Base-by-base conservation (phyloP, 1,140 invertebrate species). In the Tetramorium alpestre region DNA sequence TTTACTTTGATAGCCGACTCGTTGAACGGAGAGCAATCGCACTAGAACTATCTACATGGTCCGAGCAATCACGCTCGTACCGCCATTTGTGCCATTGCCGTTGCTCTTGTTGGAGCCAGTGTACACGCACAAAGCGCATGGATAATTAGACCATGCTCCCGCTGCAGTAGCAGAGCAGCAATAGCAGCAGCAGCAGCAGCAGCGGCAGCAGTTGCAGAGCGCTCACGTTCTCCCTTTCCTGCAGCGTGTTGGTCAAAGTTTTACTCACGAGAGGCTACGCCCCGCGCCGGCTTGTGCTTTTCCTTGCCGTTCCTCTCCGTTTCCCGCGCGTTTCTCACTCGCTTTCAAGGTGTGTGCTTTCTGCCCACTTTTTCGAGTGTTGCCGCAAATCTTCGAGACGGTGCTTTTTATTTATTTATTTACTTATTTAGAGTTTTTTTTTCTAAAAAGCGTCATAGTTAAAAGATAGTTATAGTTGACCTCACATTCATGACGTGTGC, bases 11-110 rank as follows among this genome's bases (percentile, higher is more conserved):
- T 90, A 75, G 67, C 38, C 47, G 80, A 82, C 86, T 75, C 80
- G 91, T 88, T 91, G 91, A 91, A 87, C 88, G 87, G 78, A 56
- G 85, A 87, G 64, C 60, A 86, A 90, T 90, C 88, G 54, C 54
- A 28, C 60, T 75, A 28, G 54, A 87, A 85, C 82, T 87, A 89
- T 89, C 88, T 85, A 87, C 75, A 73, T 41, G 72, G 87, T 85
- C 72, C 87, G 89, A 87, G 85, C 87, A 62, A 76, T 70, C 77
- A 70, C 56, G 75, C 22, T 75, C 75, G 65, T 56, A 60, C 72
- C 81, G 64, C 58, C 60, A 69, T 58, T 65, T 62, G 47, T 76
- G 82, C 67, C 64, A 75, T 80, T 65, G 85, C 80, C 25, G 77
- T 64, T 65, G 76, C 89, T 78, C 86, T 88, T 85, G 64, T 82